A percentile compares a stretch with the other conserved stretches of the same genome.
These are phyloP conservation scores for Scrobipalpa costella DNA, from an alignment of 2,888 invertebrate species.

Conservation along the genomic window DNA sequence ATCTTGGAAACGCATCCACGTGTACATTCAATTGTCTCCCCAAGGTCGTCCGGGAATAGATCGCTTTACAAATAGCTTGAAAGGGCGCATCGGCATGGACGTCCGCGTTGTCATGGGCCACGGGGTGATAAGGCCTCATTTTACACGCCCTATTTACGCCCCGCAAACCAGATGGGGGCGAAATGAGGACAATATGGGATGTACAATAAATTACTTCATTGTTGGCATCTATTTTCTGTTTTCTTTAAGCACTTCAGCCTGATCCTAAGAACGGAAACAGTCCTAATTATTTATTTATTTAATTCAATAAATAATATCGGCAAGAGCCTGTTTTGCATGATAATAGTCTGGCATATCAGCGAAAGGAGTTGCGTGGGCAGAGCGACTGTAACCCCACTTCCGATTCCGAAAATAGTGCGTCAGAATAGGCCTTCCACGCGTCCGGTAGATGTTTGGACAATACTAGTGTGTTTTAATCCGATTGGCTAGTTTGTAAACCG, in stretches of 20 bases:
- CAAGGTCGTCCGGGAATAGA: slow-evolving; percentile 18
- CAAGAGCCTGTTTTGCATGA: too few relatives aligned
- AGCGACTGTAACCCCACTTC: slow-evolving; percentile 28
- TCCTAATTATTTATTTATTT: too few relatives aligned
- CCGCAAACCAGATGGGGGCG: neutral
- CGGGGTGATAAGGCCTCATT: slow-evolving; percentile 37
- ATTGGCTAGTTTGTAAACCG: too few relatives aligned
- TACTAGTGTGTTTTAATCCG: too few relatives aligned
- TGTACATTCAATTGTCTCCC: slow-evolving; percentile 20
- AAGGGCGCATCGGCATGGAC: slow-evolving; percentile 6
- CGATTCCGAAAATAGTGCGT: slow-evolving; percentile 59
- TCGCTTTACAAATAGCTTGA: slow-evolving; percentile 14
- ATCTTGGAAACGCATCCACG: slow-evolving; percentile 10
- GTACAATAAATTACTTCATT: too few relatives aligned
- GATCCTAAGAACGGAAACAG: too few relatives aligned
- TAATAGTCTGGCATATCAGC: too few relatives aligned
- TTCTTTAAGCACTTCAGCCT: too few relatives aligned
- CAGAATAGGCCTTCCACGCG: slow-evolving; percentile 34
- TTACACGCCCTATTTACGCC: slow-evolving; percentile 10
- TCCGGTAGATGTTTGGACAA: neutral
- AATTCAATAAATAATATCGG: too few relatives aligned
- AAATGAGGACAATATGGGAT: neutral
- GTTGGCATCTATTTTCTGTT: too few relatives aligned
- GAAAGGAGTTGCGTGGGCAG: too few relatives aligned
- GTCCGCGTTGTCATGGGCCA: slow-evolving; percentile 46